phyloP scores from a whole-genome alignment of 2,113 vertebrate species.

The Paracanthobrama guichenoti region DNA sequence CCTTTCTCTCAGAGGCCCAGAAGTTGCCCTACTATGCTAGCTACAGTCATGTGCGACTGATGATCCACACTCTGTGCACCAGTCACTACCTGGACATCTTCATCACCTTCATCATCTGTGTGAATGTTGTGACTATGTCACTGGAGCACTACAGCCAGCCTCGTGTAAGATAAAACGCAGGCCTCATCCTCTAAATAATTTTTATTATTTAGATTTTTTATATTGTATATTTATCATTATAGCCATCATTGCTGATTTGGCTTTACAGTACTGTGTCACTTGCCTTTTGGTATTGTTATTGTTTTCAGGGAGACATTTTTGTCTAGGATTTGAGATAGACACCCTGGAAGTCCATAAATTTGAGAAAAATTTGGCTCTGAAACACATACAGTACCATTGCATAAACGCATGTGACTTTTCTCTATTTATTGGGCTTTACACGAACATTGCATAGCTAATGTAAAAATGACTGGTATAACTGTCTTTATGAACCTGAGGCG shows the following conservation, averaged over 20 bases:
- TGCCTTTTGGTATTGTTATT: too few relatives aligned
- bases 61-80: constrained; percentile 97
- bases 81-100: constrained; percentile 99
- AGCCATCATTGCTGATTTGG: neutral
- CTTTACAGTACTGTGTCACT: neutral
- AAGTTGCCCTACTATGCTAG: constrained; percentile 92
- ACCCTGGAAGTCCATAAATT: neutral
- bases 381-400: neutral
- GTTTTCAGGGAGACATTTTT: constrained; percentile 2
- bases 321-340: neutral
- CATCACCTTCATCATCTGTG: constrained; percentile 98
- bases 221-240: neutral
- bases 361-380: neutral
- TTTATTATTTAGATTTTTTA: too few relatives aligned
- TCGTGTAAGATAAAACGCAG: constrained; percentile 76
- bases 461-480: neutral
- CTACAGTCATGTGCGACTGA: constrained; percentile 87
- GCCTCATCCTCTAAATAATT: neutral
- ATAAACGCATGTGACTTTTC: neutral
- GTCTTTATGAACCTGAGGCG: constrained; percentile 13
- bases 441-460: neutral
- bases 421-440: neutral
- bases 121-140: constrained; percentile 99
- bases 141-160: constrained; percentile 98
- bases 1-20: constrained; percentile 83